A percentile compares a stretch with the other conserved stretches of the same genome.
Conservation (phyloP, 2,888 invertebrate species). For the Seladonia tumulorum region DNA sequence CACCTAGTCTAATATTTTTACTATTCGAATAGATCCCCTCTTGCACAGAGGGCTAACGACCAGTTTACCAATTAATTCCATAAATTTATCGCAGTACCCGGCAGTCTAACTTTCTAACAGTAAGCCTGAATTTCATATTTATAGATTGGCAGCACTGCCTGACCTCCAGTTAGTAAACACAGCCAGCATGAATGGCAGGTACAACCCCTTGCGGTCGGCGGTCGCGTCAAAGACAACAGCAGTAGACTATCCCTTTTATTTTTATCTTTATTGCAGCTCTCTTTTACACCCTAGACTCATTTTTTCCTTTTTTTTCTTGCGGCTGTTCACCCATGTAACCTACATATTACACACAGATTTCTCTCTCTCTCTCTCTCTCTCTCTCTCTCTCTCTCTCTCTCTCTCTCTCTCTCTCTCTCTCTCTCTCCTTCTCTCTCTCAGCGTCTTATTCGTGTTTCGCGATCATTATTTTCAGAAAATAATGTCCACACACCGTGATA, state of each 20-base stretch:
- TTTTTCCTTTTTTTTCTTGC: neutral
- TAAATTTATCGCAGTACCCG: neutral
- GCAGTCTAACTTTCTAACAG: neutral
- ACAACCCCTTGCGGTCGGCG: neutral
- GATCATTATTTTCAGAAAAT: neutral
- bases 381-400: neutral
- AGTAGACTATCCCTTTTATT: constrained; percentile 18
- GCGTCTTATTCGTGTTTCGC: neutral
- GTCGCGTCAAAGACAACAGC: constrained; percentile 6
- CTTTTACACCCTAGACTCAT: neutral
- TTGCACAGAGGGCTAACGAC: neutral
- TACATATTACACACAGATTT: neutral
- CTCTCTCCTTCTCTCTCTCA: neutral
- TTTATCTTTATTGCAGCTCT: constrained; percentile 2
- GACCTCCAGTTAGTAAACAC: constrained; percentile 5
- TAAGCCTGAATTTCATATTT: neutral
- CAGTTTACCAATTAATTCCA: neutral
- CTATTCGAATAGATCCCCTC: neutral
- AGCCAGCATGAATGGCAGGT: constrained; percentile 8
- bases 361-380: neutral
- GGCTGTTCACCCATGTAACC: neutral
- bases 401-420: no score
- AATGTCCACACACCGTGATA: neutral
- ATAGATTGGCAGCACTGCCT: neutral
- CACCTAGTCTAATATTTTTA: neutral